Evolutionary conservation across 2,888 invertebrate species (phyloP).

Genomic region (Ethmia dodecea): DNA sequence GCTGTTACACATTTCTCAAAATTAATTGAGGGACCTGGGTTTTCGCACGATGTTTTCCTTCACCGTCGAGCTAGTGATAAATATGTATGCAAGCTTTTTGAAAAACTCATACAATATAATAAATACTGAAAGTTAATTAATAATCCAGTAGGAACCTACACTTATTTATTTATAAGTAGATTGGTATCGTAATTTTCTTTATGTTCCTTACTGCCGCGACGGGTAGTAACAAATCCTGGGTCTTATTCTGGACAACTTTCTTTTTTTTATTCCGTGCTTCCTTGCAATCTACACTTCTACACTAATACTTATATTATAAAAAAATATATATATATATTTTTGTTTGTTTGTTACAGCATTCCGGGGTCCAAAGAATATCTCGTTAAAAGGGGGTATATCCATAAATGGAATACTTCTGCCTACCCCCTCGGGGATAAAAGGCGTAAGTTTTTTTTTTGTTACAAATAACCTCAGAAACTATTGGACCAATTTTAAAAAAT

Average conservation of each 20-base stretch:
- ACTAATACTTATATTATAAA: not conserved
- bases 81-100: no score
- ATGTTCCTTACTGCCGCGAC: slow-evolving; percentile 52
- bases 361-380: not conserved
- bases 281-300: not conserved
- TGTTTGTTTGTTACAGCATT: not conserved
- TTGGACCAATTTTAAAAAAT: no score
- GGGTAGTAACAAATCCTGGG: slow-evolving; percentile 43
- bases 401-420: not conserved
- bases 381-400: not conserved
- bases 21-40: no score
- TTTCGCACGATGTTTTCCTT: no score
- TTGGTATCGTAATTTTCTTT: slow-evolving; percentile 56
- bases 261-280: not conserved
- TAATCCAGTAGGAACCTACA: no score
- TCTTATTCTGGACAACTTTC: slow-evolving; percentile 31
- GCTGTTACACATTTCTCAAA: no score
- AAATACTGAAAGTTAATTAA: no score
- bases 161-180: slow-evolving; percentile 37
- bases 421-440: no score
- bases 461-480: no score
- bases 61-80: no score
- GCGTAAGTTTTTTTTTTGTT: no score
- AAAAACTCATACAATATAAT: no score
- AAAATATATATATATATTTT: not conserved